A percentile compares a stretch with the other conserved stretches of the same genome.
Conservation (phyloP, 2,888 invertebrate genomes). For the Helobdella robusta region DNA sequence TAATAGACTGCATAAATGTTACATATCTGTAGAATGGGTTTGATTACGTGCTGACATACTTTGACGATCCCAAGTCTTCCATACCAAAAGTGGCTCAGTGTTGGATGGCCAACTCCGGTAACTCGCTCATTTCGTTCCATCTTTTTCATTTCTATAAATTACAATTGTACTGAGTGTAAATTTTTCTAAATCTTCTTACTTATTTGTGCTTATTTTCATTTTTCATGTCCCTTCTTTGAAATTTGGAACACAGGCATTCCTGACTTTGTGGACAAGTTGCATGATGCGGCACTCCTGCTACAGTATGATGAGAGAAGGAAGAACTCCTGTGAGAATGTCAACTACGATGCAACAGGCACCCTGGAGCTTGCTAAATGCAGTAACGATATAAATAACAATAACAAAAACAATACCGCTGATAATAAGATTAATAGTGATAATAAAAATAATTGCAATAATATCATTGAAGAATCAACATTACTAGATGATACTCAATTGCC, state of each 20-base stretch:
- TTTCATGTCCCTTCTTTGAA: too few relatives aligned
- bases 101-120: constrained; percentile 51
- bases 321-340: neutral
- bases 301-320: constrained; percentile 25
- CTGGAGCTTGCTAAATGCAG: neutral
- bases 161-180: too few relatives aligned
- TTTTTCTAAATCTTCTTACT: too few relatives aligned
- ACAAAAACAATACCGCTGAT: neutral
- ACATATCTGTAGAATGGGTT: constrained; percentile 48
- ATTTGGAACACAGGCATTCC: constrained; percentile 48
- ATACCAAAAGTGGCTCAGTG: constrained; percentile 52
- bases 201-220: too few relatives aligned
- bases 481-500: too few relatives aligned
- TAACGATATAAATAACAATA: neutral
- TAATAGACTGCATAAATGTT: neutral
- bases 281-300: constrained; percentile 44
- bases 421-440: neutral
- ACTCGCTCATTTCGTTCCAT: neutral
- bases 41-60: constrained; percentile 53
- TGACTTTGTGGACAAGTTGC: constrained; percentile 48
- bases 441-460: neutral
- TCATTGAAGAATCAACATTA: too few relatives aligned
- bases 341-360: neutral
- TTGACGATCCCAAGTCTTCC: constrained; percentile 53
- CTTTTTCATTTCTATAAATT: neutral